phyloP scores from a whole-genome alignment of 53 echinoderm and acorn worm species.

The Zoroaster sp. region DNA sequence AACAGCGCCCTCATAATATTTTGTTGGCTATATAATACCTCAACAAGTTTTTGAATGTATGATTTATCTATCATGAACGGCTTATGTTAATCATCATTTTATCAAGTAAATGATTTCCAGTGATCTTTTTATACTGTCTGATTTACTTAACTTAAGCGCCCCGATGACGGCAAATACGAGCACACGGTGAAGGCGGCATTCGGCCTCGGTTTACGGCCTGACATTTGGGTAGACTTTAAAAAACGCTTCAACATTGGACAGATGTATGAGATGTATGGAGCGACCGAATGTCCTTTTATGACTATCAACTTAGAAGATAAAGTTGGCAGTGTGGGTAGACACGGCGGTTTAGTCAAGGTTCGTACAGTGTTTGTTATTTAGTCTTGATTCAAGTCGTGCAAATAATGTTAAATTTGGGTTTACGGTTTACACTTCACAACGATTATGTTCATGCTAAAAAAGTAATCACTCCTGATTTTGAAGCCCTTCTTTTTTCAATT shows the following conservation, averaged over 20 bases:
- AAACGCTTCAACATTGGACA: constrained; percentile 54
- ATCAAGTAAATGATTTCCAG: background rate
- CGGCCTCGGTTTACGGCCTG: constrained; percentile 59
- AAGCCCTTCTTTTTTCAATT: background rate
- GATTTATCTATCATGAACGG: background rate
- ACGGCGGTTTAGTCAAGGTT: constrained; percentile 51
- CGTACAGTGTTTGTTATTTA: background rate
- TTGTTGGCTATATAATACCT: background rate
- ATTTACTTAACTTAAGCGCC: too few species aligned
- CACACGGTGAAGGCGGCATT: constrained; percentile 38
- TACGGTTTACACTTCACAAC: too few species aligned
- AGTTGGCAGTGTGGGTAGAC: constrained; percentile 62
- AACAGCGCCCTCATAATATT: background rate
- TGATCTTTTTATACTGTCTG: too few species aligned
- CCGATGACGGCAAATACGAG: constrained; percentile 57
- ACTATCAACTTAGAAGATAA: constrained; percentile 46
- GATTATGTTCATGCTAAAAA: background rate
- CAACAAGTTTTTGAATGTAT: too few species aligned
- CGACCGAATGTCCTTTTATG: constrained; percentile 46
- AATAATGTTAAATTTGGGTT: too few species aligned
- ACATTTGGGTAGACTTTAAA: constrained; percentile 64
- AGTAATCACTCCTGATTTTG: too few species aligned
- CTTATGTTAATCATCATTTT: background rate
- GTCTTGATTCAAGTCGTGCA: background rate
- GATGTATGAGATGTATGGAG: constrained; percentile 56